Base-by-base conservation (phyloP, 2,113 vertebrate genomes). In the Bucco capensis region DNA sequence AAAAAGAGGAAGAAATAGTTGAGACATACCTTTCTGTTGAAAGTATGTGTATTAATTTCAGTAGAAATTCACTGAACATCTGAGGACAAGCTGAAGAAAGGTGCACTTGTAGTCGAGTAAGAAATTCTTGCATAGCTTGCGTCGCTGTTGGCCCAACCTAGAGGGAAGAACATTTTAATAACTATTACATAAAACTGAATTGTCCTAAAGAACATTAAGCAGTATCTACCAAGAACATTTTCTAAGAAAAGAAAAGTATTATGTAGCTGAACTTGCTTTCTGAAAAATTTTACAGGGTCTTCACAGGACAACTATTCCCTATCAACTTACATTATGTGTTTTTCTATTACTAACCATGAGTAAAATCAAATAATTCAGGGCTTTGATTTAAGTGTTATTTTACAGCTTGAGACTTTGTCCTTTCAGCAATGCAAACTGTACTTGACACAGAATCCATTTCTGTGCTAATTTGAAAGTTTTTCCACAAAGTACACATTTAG, bases 11-110 rank as follows among this genome's bases (percentile, higher is more conserved):
- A 61, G 79, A 40, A 50, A 8, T 4, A 25, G 3, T 8, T 18
- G 62, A 88, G 15, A 33, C 75, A 88, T 98, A 99, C 99, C 99
- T 99, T 97, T 99, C 99, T 50, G 98, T 98, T 70, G 99, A 99
- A 95, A 99, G 98, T 97, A 99, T 99, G 97, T 99, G 99, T 97
- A 99, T 98, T 60, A 99, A 97, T 90, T 99, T 99, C 69, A 99
- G 97, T 88, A 99, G 98, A 97, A 99, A 99, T 98, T 99, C 99
- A 97, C 99, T 99, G 97, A 99, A 99, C 98, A 99, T 99, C 95
- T 99, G 99, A 60, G 99, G 99, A 95, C 98, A 99, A 71, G 98
- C 98, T 96, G 99, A 98, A 90, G 99, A 99, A 88, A 99, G 98
- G 95, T 99, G 99, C 51, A 99, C 99, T 97, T 99, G 99, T 83